These are phyloP conservation scores for Hirtodrosophila confusa DNA, from an alignment of 2,888 invertebrate genomes.

Conservation along the genomic window DNA sequence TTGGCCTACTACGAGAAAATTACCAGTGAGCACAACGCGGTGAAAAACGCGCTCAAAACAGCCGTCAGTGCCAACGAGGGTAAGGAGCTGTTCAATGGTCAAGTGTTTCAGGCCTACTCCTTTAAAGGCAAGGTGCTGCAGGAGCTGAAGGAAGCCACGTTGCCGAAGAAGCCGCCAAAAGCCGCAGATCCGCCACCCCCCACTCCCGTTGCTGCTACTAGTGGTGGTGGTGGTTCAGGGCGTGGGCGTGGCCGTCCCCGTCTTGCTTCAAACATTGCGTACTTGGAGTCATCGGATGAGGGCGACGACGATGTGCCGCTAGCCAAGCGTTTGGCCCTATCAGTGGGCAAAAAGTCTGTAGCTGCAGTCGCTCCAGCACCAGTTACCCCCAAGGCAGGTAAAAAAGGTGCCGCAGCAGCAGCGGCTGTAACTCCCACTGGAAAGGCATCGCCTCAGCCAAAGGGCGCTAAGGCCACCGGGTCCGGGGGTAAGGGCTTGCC, in stretches of 20 bases:
- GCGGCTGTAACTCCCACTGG: constrained; percentile 42
- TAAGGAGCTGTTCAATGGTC: constrained; percentile 88
- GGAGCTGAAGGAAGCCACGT: constrained; percentile 80
- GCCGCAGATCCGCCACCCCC: constrained; percentile 61
- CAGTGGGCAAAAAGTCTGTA: constrained; percentile 60
- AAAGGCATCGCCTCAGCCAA: constrained; percentile 63
- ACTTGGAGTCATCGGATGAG: constrained; percentile 83
- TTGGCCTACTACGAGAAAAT: constrained; percentile 87
- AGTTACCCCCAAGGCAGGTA: constrained; percentile 39
- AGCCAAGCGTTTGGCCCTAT: constrained; percentile 84
- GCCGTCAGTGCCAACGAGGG: constrained; percentile 85
- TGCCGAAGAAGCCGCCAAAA: constrained; percentile 80
- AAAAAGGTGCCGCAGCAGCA: constrained; percentile 33
- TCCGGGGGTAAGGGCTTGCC: constrained; percentile 28
- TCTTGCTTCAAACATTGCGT: constrained; percentile 76
- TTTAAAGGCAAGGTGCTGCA: constrained; percentile 85
- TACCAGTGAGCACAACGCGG: constrained; percentile 88
- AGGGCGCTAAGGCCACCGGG: constrained; percentile 48
- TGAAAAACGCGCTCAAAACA: constrained; percentile 86
- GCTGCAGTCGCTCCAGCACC: constrained; percentile 28
- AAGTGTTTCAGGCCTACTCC: constrained; percentile 88
- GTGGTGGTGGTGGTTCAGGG: constrained; percentile 55
- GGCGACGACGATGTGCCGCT: constrained; percentile 84
- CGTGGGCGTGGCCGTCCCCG: constrained; percentile 70
- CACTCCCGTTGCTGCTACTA: constrained; percentile 12